These are phyloP conservation scores for Gymnogyps californianus DNA, from an alignment of 2,113 vertebrate species.

Conservation along the genomic window DNA sequence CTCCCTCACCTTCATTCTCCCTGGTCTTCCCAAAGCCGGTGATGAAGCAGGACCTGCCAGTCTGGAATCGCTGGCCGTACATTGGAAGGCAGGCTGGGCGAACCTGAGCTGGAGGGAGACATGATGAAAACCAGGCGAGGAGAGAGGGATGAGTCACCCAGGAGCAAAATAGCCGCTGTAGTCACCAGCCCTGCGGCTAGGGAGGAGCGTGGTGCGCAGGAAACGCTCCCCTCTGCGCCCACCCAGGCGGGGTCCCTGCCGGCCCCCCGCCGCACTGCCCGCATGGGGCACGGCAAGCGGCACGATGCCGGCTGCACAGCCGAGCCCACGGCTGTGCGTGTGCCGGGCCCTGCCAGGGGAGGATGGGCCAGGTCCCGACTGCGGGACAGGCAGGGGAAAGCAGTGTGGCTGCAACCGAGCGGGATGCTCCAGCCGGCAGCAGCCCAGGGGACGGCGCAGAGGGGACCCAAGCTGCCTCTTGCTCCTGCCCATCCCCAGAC, in stretches of 20 bases:
- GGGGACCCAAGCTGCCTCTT: accelerated
- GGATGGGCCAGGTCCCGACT: neutral
- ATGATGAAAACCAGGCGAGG: neutral
- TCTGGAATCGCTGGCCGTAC: conserved; percentile 72
- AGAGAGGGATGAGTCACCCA: neutral
- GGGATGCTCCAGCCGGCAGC: neutral
- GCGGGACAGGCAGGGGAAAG: neutral
- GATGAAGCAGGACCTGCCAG: conserved; percentile 80
- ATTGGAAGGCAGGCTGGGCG: conserved; percentile 86
- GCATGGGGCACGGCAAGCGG: accelerated
- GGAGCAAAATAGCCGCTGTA: neutral
- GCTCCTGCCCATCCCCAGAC: neutral
- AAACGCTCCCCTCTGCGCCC: neutral
- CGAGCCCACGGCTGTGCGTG: accelerated
- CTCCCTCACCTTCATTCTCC: conserved; percentile 72
- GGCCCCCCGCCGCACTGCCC: accelerated
- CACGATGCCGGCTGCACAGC: neutral
- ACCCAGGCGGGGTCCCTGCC: neutral
- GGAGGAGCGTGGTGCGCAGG: accelerated
- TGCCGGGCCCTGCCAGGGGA: neutral
- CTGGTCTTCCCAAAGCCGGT: conserved; percentile 85
- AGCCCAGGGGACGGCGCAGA: neutral
- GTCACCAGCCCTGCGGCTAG: neutral
- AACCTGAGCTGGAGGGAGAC: conserved; percentile 71
- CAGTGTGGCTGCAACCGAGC: neutral